Conservation (phyloP, 2,113 vertebrate species). For the Peromyscus maniculatus region DNA sequence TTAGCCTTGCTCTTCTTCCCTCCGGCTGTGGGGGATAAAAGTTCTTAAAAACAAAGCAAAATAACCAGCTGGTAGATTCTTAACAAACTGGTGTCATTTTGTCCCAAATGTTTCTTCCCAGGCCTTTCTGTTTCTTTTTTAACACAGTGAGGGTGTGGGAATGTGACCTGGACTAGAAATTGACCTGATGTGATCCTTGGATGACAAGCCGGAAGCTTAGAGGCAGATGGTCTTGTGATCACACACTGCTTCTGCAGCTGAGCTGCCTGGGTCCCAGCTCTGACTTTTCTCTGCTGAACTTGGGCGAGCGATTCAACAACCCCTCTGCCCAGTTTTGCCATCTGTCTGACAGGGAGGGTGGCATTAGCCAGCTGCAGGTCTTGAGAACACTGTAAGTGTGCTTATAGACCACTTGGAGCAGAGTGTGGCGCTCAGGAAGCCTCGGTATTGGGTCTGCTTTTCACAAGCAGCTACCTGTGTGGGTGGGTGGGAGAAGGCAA, state of each 20-base stretch:
- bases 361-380: background rate
- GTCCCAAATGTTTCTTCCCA: slow-evolving; percentile 76
- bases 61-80: slow-evolving; percentile 59
- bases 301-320: background rate
- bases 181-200: slow-evolving; percentile 65
- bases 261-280: slow-evolving; percentile 36
- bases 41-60: background rate
- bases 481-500: background rate
- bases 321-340: background rate
- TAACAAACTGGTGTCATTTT: slow-evolving; percentile 73
- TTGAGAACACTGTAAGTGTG: background rate
- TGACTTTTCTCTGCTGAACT: background rate
- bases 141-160: slow-evolving; percentile 76
- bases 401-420: background rate
- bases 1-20: slow-evolving; percentile 44
- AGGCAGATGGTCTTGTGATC: slow-evolving; percentile 41
- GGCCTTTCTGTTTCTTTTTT: slow-evolving; percentile 79
- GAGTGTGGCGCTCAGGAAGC: background rate
- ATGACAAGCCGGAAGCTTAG: slow-evolving; percentile 62
- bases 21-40: background rate
- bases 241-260: slow-evolving; percentile 10
- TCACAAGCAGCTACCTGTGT: background rate
- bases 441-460: background rate
- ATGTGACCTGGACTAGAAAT: slow-evolving; percentile 78
- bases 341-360: background rate